Evolutionary conservation across 2,113 vertebrate genomes (phyloP).

Genomic region (Orthonyx spaldingii): DNA sequence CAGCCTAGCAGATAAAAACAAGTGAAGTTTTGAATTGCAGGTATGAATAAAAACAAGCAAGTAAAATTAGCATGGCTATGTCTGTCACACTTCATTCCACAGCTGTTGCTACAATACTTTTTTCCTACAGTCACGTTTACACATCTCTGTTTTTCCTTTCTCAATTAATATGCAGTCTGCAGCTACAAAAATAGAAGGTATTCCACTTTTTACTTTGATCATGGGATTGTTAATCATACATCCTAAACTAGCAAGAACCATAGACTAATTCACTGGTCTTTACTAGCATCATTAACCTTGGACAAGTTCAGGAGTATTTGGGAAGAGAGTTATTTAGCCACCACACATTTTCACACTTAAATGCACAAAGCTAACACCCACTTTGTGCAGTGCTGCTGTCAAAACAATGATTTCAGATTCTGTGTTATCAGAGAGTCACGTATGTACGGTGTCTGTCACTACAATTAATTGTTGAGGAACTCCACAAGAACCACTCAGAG

Average conservation of each 20-base stretch:
- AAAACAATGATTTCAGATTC: background rate
- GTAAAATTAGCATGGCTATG: background rate
- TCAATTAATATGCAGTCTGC: background rate
- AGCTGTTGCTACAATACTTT: background rate
- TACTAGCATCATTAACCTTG: background rate
- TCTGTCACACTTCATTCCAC: background rate
- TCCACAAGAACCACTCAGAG: background rate
- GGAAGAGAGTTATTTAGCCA: background rate
- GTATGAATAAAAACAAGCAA: background rate
- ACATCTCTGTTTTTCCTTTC: background rate
- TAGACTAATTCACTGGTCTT: background rate
- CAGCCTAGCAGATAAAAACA: background rate
- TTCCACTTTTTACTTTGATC: background rate
- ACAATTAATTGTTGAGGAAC: background rate
- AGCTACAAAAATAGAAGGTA: background rate
- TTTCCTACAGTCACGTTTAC: background rate
- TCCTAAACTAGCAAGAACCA: background rate
- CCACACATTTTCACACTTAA: background rate
- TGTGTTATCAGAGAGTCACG: background rate
- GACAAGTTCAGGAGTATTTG: background rate
- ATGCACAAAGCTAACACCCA: background rate
- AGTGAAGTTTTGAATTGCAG: background rate
- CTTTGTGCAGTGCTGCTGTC: background rate
- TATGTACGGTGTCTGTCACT: rapidly evolving
- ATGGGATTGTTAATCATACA: background rate